A percentile compares a stretch with the other conserved stretches of the same genome.
phyloP scores from a whole-genome alignment of 1,140 invertebrate species.

The Sycophaga agraensis region DNA sequence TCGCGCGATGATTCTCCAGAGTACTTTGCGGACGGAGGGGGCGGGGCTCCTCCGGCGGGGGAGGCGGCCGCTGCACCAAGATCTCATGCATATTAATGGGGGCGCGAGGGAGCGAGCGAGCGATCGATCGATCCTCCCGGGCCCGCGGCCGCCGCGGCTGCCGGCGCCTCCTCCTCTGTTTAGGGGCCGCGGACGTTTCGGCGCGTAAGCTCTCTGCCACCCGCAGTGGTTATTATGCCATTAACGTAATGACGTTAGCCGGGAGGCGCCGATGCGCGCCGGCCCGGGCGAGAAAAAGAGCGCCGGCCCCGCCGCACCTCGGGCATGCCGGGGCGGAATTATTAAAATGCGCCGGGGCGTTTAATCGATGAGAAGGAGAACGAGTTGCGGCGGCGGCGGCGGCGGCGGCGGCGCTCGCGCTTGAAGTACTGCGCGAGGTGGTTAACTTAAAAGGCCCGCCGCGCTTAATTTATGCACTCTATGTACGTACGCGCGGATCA shows the following conservation, averaged over 20 bases:
- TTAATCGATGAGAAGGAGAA: slow-evolving; percentile 3
- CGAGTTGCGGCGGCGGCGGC: too few relatives aligned
- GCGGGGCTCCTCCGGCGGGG: slow-evolving; percentile 18
- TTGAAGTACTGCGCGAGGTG: not conserved
- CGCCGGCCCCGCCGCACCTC: too few relatives aligned
- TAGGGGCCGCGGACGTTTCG: slow-evolving; percentile 43
- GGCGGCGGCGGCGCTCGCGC: too few relatives aligned
- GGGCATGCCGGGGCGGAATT: too few relatives aligned
- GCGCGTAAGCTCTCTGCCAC: slow-evolving; percentile 46
- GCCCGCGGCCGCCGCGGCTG: too few relatives aligned
- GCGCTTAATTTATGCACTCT: slow-evolving; percentile 11
- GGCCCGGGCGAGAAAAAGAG: not conserved
- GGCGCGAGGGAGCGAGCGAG: too few relatives aligned
- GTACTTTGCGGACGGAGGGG: slow-evolving; percentile 15
- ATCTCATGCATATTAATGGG: slow-evolving; percentile 56
- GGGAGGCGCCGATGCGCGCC: not conserved
- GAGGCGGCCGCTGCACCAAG: slow-evolving; percentile 28
- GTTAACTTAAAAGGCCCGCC: slow-evolving; percentile 15
- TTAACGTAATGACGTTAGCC: slow-evolving; percentile 55
- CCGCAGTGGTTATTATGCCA: slow-evolving; percentile 56
- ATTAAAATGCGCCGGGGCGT: slow-evolving; percentile 18
- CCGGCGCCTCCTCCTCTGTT: too few relatives aligned
- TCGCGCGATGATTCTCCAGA: slow-evolving; percentile 26
- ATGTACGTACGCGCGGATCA: too few relatives aligned
- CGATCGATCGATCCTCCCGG: slow-evolving; percentile 51